Percentiles rank a stretch among this genome's conserved stretches.
Conservation (phyloP, 2,113 vertebrate species). For the Eupsittula cactorum region DNA sequence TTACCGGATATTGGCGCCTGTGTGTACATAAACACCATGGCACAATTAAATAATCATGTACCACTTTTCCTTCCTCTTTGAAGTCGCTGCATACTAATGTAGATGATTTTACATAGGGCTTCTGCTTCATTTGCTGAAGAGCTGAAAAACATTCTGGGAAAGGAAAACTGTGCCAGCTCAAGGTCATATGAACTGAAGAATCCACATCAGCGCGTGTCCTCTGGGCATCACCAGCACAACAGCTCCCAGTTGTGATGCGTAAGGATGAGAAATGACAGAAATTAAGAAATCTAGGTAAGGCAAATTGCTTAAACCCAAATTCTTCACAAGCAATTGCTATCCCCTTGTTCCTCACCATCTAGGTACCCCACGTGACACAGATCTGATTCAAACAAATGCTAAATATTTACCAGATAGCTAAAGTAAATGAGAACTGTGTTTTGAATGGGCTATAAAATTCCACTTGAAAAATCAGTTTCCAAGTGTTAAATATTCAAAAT, state of each 20-base stretch:
- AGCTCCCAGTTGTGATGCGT: not conserved
- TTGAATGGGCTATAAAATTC: not conserved
- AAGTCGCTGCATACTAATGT: not conserved
- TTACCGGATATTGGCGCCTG: not conserved
- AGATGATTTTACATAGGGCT: not conserved
- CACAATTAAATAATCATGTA: not conserved
- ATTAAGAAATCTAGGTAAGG: not conserved
- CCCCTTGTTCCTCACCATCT: not conserved
- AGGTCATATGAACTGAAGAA: not conserved
- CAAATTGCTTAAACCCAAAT: not conserved
- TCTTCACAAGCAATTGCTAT: not conserved
- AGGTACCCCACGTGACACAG: not conserved
- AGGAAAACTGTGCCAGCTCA: not conserved
- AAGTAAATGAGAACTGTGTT: not conserved
- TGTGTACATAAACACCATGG: not conserved
- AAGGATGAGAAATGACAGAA: not conserved
- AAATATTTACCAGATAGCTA: not conserved
- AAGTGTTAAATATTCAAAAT: not conserved
- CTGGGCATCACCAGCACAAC: not conserved
- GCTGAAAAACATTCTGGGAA: conserved; percentile 3
- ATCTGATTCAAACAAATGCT: not conserved
- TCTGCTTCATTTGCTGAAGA: conserved; percentile 9
- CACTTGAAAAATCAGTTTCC: not conserved
- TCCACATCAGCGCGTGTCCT: rapidly evolving
- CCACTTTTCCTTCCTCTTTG: not conserved